Base-by-base conservation (phyloP, 92 coral and sea anemone genomes). In the Bergia puertoricense region DNA sequence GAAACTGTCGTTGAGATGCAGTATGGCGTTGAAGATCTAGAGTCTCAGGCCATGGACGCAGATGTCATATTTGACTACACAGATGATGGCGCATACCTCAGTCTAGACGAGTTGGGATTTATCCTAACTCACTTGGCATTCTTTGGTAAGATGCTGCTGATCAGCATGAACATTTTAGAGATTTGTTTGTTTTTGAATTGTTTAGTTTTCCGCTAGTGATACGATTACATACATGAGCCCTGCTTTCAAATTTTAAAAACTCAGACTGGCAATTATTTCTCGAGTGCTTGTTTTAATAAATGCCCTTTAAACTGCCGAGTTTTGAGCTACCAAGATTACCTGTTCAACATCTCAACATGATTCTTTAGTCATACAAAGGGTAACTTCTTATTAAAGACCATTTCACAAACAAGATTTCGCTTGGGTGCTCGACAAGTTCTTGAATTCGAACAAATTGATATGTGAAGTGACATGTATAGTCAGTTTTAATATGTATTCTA, bases 101-200 rank as follows among this genome's bases (percentile, higher is more conserved):
- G 94, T 67, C 94, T 96, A n/a, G 93, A 91, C 44, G 90, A 93
- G 41, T 79, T 95, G 74, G 93, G 94, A 74, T 76, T 51, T 38
- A 59, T 95, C 85, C 77, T 95, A 76, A 77, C 39, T 20, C 84
- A 66, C 20, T 92, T 96, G 41, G 82, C 89, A 50, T 79, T 78
- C 9, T 80, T 86, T 50, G 94, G 96, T 91, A 36, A 81, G 81
- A 16, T 79, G 41, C 37, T 45, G 44, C 66, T 45, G 66, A 30
- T 30, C 30, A 30, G 30, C 30, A 30, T 30, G 30, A 45, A 4
- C 16, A 77, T 44, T 2, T 62, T 62, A 62, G 69, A 18, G 22
- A 15, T 18, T 62, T 62, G 69, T 20, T 62, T 62, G n/a, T 62
- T 62, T 62, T 18, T 18, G 0, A 62, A 14, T 22, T 2, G 30